Evolutionary conservation across 2,113 vertebrate species (phyloP), one percentile per base, ranked within the genome.

Genomic region (Falco punctatus): DNA sequence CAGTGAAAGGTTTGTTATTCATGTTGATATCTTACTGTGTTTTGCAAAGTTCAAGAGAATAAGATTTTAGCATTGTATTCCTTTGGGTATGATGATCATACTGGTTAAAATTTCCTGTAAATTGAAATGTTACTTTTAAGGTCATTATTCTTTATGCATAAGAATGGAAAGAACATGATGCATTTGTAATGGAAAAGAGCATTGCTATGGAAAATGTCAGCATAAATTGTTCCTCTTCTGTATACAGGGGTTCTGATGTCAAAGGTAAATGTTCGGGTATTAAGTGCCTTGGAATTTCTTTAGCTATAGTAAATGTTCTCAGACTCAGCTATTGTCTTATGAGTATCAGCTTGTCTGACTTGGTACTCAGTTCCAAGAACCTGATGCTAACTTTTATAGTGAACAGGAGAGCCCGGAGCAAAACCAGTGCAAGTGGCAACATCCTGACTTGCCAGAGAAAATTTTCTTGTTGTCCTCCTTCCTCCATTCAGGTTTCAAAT

Each of bases 81-180:
- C 90, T 91, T 78, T 77, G 86, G 84, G 70, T 66, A 20, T 90
- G 79, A 55, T 85, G 73, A 65, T 93, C 27, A 61, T 27, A 64
- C 58, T 62, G 15, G 85, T 89, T 93, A 81, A 64, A 74, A 70
- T 91, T 88, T 91, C 92, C 78, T 90, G 79, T 69, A 86, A 95
- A 96, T 89, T 83, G 79, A 96, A 96, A 93, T 90, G 86, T 95
- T 92, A 90, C 66, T 90, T 93, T 87, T 92, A 96, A 96, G 95
- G 88, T 96, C 92, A 83, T 95, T 93, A 88, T 90, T 94, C 90
- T 71, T 85, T 81, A 74, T 94, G 84, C 71, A 71, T 94, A 88
- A 81, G 81, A 90, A 90, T 65, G 59, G 71, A 85, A 95, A 89
- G 92, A 89, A 81, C 73, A 75, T 32, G 81, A 81, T 91, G 90